These are phyloP conservation scores for Nycticorax nycticorax DNA, from an alignment of 2,113 vertebrate species.

Conservation along the genomic window DNA sequence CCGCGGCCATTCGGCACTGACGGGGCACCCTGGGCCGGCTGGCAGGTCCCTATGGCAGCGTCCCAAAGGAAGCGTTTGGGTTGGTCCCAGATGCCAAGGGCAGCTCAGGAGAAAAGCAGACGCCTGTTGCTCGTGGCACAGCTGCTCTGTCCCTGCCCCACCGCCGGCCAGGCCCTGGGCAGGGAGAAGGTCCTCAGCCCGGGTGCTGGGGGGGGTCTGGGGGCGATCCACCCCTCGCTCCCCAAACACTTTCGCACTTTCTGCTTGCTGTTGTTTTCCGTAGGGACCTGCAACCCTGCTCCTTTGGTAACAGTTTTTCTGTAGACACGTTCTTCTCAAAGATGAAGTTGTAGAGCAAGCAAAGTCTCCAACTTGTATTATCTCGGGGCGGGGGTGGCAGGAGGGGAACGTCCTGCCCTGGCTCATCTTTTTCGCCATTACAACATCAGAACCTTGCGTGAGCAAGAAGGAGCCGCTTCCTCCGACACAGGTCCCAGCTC, in stretches of 20 bases:
- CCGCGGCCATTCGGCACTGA: accelerated
- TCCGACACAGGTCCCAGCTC: accelerated
- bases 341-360: background rate
- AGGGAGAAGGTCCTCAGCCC: background rate
- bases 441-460: background rate
- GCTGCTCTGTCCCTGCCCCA: background rate
- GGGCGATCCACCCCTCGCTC: background rate
- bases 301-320: background rate
- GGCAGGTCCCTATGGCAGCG: background rate
- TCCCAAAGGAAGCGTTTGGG: background rate
- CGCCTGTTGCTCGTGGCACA: background rate
- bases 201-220: background rate
- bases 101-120: background rate
- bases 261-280: background rate
- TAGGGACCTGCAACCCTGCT: too few relatives aligned
- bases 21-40: background rate
- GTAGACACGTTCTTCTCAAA: background rate
- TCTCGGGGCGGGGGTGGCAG: accelerated
- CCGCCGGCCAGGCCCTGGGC: background rate
- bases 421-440: background rate
- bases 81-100: background rate
- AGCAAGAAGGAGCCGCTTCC: background rate
- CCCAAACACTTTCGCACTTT: background rate
- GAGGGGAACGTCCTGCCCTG: background rate
- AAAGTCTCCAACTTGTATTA: background rate